Evolutionary conservation across 2,888 invertebrate genomes (phyloP).

Genomic region (Allygus modestus): DNA sequence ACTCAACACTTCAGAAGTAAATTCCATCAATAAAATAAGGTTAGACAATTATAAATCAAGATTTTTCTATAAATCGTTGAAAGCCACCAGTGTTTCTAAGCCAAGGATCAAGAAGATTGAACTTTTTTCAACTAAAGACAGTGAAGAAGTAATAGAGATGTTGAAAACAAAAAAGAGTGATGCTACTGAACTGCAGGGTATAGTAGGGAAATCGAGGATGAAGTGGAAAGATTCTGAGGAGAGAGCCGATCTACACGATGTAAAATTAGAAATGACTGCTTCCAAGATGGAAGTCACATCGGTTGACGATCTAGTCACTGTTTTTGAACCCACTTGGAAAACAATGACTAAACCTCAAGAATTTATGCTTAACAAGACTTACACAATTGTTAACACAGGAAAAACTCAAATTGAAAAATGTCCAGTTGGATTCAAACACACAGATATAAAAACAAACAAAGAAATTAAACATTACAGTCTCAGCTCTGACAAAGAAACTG

Average conservation of each 20-base stretch:
- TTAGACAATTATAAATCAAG: constrained; percentile 44
- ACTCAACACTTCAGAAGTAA: not conserved
- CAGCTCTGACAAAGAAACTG: not conserved
- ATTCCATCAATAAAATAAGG: constrained; percentile 25
- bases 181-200: not conserved
- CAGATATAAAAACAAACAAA: not conserved
- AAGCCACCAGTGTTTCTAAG: not conserved
- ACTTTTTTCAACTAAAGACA: constrained; percentile 44
- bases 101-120: not conserved
- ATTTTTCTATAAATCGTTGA: constrained; percentile 13
- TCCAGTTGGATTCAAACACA: not conserved
- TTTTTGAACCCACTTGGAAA: constrained; percentile 47
- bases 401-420: not conserved
- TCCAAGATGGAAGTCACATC: constrained; percentile 45
- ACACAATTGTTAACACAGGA: constrained; percentile 2
- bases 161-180: not conserved
- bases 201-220: constrained; percentile 8
- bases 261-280: constrained; percentile 45
- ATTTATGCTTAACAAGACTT: constrained; percentile 14
- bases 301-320: not conserved
- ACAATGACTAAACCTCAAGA: not conserved
- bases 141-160: constrained; percentile 52
- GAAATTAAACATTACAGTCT: not conserved
- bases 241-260: not conserved
- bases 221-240: constrained; percentile 24